phyloP scores from a whole-genome alignment of 2,797 vertebrate genomes.

The Periparus ater region DNA sequence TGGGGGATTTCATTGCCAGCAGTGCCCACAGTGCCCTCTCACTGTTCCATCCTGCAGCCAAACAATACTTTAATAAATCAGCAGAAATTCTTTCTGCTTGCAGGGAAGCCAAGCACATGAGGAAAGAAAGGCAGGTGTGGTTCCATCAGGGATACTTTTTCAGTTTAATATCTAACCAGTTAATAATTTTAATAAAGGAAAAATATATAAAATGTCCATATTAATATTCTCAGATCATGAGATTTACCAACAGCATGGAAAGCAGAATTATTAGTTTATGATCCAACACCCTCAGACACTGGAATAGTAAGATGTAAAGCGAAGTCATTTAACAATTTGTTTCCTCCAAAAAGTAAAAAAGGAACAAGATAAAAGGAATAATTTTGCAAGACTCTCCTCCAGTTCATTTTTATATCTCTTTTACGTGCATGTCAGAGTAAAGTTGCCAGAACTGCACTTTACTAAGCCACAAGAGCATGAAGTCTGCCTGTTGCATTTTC shows the following conservation, averaged over 20 bases:
- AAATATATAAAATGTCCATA: background rate
- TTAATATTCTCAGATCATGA: background rate
- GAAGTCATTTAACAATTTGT: background rate
- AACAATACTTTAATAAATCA: constrained; percentile 20
- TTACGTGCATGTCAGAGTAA: background rate
- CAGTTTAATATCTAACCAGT: background rate
- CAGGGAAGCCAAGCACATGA: background rate
- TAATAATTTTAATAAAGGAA: background rate
- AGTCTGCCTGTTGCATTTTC: background rate
- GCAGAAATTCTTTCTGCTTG: constrained; percentile 29
- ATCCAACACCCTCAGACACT: background rate
- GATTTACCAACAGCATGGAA: background rate
- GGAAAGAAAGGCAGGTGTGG: background rate
- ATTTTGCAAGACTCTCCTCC: background rate
- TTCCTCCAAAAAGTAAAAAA: background rate
- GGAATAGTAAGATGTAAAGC: background rate
- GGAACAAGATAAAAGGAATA: background rate
- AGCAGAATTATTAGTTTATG: background rate
- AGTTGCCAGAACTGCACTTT: background rate
- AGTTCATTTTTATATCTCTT: background rate
- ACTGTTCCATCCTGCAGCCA: background rate
- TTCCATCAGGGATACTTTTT: background rate
- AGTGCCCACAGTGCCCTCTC: background rate
- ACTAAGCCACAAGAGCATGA: background rate
- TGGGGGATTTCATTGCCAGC: background rate